These are phyloP conservation scores for Trichogramma pretiosum DNA, from an alignment of 1,140 invertebrate species.

Conservation along the genomic window DNA sequence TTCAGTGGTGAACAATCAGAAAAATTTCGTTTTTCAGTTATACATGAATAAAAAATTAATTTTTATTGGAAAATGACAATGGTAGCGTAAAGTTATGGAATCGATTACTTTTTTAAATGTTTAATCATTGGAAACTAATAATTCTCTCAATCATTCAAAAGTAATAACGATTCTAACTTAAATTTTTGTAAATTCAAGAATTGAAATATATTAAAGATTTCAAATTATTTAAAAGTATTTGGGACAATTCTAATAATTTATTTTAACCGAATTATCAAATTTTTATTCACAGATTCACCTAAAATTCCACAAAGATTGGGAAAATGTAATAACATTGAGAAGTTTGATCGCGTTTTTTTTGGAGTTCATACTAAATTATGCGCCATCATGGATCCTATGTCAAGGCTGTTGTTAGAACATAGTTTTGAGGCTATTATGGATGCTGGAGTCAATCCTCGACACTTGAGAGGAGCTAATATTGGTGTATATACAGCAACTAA, in stretches of 20 bases:
- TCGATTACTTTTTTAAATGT: no score
- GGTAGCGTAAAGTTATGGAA: no score
- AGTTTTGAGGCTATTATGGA: constrained; percentile 42
- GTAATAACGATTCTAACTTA: neutral
- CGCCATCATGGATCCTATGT: constrained; percentile 47
- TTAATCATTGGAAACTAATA: no score
- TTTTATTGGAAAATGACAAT: no score
- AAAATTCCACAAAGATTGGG: constrained; percentile 14
- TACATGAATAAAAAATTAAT: no score
- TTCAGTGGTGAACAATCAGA: no score
- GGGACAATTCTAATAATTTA: neutral
- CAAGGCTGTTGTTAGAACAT: constrained; percentile 43
- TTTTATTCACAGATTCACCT: constrained; percentile 1
- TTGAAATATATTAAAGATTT: no score
- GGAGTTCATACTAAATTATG: constrained; percentile 46
- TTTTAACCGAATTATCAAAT: no score
- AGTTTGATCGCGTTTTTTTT: constrained; percentile 53
- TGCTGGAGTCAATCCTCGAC: constrained; percentile 33
- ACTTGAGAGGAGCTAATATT: constrained; percentile 52
- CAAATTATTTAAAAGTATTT: neutral
- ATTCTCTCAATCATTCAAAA: no score
- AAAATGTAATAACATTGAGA: constrained; percentile 10
- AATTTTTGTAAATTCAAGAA: constrained; percentile 1
- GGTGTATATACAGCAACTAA: constrained; percentile 69
- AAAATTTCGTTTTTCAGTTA: no score